Conservation (phyloP, 2,888 invertebrate species). For the Microplitis deprimator region DNA sequence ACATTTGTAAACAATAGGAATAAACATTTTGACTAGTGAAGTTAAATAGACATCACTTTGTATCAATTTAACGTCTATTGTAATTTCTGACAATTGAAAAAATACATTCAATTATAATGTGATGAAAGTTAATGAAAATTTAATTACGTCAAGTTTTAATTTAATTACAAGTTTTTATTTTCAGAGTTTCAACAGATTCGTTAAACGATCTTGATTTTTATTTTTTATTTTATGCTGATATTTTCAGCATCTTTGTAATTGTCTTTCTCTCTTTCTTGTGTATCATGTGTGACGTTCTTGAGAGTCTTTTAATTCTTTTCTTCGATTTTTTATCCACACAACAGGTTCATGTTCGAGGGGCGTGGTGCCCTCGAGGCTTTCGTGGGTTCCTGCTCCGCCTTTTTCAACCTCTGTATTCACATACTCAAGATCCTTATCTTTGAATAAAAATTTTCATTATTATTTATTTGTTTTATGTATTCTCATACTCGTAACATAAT, state of each 20-base stretch:
- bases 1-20: too few species aligned
- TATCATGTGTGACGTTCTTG: constrained; percentile 4
- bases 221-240: background rate
- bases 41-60: too few species aligned
- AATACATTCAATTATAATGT: too few species aligned
- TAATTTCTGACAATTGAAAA: too few species aligned
- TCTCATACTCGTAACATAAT: constrained; percentile 22
- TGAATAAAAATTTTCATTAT: constrained; percentile 17
- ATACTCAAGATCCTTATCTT: constrained; percentile 35
- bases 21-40: too few species aligned
- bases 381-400: constrained; percentile 54
- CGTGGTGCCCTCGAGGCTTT: constrained; percentile 56
- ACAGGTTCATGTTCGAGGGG: constrained; percentile 57
- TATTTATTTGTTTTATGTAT: constrained; percentile 35
- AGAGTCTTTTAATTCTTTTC: constrained; percentile 8
- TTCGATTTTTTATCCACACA: constrained; percentile 17
- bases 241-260: background rate
- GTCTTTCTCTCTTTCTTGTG: background rate
- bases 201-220: background rate
- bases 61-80: too few species aligned
- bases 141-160: too few species aligned
- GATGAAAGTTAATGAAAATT: too few species aligned
- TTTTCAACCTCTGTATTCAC: constrained; percentile 33
- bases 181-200: background rate
- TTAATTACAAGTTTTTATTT: too few species aligned